These are phyloP conservation scores for Leucopsar rothschildi DNA, from an alignment of 2,113 vertebrate genomes.

Conservation along the genomic window DNA sequence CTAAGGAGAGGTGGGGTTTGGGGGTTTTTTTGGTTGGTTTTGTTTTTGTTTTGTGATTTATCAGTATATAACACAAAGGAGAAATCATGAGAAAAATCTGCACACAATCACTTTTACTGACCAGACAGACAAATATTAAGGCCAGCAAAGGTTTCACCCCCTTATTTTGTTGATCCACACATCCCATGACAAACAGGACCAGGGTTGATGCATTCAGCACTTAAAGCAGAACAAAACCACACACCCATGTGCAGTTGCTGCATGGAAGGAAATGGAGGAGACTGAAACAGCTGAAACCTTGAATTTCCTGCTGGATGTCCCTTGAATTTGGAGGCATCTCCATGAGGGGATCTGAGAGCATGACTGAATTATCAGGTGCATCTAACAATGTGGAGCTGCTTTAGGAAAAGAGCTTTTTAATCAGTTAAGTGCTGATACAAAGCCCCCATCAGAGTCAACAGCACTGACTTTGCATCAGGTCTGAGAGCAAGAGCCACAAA, in stretches of 20 bases:
- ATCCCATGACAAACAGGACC: neutral
- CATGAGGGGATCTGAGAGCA: neutral
- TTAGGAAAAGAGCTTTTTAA: neutral
- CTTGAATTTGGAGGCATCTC: neutral
- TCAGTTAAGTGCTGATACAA: neutral
- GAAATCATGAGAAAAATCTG: neutral
- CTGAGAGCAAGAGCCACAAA: neutral
- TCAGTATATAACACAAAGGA: neutral
- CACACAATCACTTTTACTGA: neutral
- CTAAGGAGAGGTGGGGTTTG: accelerated
- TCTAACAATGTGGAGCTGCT: neutral
- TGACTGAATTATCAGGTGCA: neutral
- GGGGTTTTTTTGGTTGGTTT: no score
- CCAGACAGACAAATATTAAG: neutral
- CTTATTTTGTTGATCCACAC: neutral
- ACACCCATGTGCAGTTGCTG: neutral
- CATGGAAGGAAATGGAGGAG: neutral
- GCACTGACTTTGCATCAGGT: neutral
- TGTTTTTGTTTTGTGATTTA: neutral
- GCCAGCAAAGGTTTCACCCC: neutral
- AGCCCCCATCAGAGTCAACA: neutral
- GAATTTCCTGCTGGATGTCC: neutral
- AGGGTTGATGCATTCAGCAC: neutral
- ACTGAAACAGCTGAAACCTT: neutral
- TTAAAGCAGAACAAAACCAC: neutral